Evolutionary conservation across 2,888 invertebrate genomes (phyloP).

Genomic region (Camptogramma bilineatum): DNA sequence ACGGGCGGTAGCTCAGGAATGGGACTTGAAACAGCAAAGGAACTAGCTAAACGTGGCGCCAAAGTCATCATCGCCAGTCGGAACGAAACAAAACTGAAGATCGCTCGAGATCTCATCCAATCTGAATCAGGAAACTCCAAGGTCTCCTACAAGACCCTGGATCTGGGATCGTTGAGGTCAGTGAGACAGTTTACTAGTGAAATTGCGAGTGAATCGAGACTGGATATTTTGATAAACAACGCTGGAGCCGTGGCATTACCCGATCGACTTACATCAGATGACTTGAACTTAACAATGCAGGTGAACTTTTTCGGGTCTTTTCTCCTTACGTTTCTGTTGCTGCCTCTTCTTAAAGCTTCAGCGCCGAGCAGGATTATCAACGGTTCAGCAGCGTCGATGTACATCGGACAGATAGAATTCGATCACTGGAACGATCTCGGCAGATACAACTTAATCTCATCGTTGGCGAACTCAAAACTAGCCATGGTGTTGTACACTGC

Average conservation of each 20-base stretch:
- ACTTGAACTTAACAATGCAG: constrained; percentile 88
- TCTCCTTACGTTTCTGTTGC: constrained; percentile 88
- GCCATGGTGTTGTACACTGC: constrained; percentile 87
- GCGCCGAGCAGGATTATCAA: constrained; percentile 87
- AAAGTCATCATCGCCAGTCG: constrained; percentile 82
- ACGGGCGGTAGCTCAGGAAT: constrained; percentile 77
- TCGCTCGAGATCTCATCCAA: constrained; percentile 65
- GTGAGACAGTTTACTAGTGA: constrained; percentile 83
- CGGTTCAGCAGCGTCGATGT: constrained; percentile 87
- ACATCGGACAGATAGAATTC: constrained; percentile 70
- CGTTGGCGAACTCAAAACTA: constrained; percentile 81
- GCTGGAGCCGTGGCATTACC: constrained; percentile 81
- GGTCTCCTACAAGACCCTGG: constrained; percentile 65
- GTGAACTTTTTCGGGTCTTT: constrained; percentile 91
- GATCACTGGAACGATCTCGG: constrained; percentile 71
- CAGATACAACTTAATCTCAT: constrained; percentile 58
- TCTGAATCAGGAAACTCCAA: constrained; percentile 63
- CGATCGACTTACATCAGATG: constrained; percentile 85
- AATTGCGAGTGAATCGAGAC: constrained; percentile 62
- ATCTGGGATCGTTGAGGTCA: constrained; percentile 76
- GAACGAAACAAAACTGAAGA: constrained; percentile 72
- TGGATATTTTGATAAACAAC: constrained; percentile 86
- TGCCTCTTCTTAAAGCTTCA: constrained; percentile 80
- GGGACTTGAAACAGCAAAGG: constrained; percentile 75
- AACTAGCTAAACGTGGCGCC: constrained; percentile 76